Evolutionary conservation across 2,797 vertebrate species (phyloP).

Genomic region (Meda fulgida): DNA sequence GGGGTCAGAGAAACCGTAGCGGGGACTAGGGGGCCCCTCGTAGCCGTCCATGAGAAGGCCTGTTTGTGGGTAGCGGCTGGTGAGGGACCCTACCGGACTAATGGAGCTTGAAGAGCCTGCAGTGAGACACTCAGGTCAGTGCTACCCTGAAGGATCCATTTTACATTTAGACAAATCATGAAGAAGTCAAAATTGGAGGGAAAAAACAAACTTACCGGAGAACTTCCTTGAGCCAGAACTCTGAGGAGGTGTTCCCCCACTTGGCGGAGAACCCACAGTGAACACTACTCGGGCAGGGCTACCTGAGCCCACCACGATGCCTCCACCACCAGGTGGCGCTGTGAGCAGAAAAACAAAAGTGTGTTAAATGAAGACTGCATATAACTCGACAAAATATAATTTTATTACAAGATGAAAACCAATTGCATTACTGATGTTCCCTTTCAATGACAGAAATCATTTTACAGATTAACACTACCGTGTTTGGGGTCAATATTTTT

Average conservation of each 20-base stretch:
- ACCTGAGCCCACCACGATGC: constrained; percentile 77
- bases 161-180: background rate
- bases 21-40: constrained; percentile 83
- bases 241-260: constrained; percentile 87
- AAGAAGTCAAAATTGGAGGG: background rate
- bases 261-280: constrained; percentile 95
- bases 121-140: constrained; percentile 52
- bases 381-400: background rate
- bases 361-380: background rate
- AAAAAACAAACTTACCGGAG: constrained; percentile 81
- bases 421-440: background rate
- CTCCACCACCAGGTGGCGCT: constrained; percentile 84
- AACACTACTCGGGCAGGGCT: constrained; percentile 92
- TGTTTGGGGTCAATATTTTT: background rate
- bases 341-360: constrained; percentile 25
- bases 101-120: constrained; percentile 89
- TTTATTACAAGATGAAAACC: background rate
- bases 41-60: constrained; percentile 81
- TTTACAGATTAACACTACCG: background rate
- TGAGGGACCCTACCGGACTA: constrained; percentile 88
- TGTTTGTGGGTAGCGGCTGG: constrained; percentile 80
- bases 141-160: background rate
- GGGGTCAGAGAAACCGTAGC: constrained; percentile 84
- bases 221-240: constrained; percentile 85
- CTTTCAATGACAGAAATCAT: background rate